Evolutionary conservation across 1,140 invertebrate species (phyloP), one percentile per base, ranked within the genome.

Genomic region (Tetragonula clypearis): DNA sequence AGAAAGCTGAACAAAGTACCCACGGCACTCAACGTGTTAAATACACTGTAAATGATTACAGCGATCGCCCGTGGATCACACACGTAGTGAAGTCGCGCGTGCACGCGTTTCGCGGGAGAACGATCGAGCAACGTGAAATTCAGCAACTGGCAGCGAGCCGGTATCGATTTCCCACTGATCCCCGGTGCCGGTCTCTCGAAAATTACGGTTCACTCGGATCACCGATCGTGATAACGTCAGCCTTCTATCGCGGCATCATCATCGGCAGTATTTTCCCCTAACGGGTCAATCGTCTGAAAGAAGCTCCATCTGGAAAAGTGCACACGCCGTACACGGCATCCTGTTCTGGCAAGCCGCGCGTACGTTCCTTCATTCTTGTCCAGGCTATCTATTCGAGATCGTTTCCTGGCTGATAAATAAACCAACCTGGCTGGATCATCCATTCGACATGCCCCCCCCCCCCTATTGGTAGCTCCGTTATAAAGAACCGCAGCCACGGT

Each of bases 181-280:
- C 69, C 30, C 17, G n/a, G 41, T 15, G 0, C 79, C 15, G 53
- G 65, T 62, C 72, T 85, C 41, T 26, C 23, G 75, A 87, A 89
- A 88, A 89, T 89, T 78, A 86, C 87, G 81, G 87, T 89, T 89
- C 85, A 79, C 81, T 75, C 85, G 49, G 72, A 73, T 79, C 56
- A 4, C 56, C 8, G 41, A 75, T 53, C 41, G 55, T 68, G 66
- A 88, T 89, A 88, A 86, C 79, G 79, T 56, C 60, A 30, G 41
- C 6, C 49, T 72, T 2, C 82, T 73, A 86, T 74, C 69, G 35
- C n/a, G 23, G 68, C n/a, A 60, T 53, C 81, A 88, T 88, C 78
- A 86, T 77, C 62, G 58, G 15, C 55, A 75, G 69, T 69, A 65
- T 87, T 81, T 79, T 80, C 66, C 82, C 41, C 15, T 87, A 74